Evolutionary conservation across 2,888 invertebrate genomes (phyloP).

Genomic region (Xylophagus ater): DNA sequence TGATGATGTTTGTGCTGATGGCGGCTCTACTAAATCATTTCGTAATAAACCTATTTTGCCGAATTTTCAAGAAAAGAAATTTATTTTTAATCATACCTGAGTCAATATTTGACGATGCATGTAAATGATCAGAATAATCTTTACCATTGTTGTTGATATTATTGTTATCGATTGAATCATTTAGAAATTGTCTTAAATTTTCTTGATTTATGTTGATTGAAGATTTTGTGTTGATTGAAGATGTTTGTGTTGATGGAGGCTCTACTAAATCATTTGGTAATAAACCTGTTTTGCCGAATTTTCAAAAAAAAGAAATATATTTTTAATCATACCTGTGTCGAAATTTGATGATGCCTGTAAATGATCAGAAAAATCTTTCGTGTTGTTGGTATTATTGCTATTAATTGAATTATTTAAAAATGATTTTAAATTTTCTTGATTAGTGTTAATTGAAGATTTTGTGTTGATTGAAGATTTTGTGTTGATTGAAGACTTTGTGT

Average conservation of each 20-base stretch:
- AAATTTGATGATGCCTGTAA: neutral
- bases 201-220: no score
- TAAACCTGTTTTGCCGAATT: no score
- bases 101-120: constrained; percentile 5
- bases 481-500: constrained; percentile 7
- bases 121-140: neutral
- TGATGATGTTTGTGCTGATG: no score
- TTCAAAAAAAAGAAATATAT: constrained; percentile 13
- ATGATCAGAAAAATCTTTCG: neutral
- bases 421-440: no score
- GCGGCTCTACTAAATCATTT: no score
- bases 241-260: no score
- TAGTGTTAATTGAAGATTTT: no score
- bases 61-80: no score
- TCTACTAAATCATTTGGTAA: no score
- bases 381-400: neutral
- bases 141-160: neutral
- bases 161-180: neutral
- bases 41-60: no score
- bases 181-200: no score
- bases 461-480: constrained; percentile 1
- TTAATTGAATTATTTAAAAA: constrained; percentile 1
- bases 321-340: constrained; percentile 16
- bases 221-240: no score
- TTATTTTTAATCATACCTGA: constrained; percentile 16